Base-by-base conservation (phyloP, 2,888 invertebrate genomes). In the Aphidius colemani region DNA sequence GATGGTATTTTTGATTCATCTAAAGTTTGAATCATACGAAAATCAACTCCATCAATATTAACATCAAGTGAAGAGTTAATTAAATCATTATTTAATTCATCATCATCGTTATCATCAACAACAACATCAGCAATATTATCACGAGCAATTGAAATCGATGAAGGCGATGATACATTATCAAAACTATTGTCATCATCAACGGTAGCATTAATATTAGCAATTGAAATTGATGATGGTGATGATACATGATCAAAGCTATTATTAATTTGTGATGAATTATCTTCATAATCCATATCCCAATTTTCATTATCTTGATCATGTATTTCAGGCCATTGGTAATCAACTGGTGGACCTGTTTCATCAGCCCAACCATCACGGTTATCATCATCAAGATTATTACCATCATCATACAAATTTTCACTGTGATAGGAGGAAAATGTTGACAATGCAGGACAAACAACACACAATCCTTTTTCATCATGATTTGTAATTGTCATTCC, bases 401-500 rank as follows among this genome's bases (percentile, higher is more conserved):
- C 11, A 7, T 39, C 10, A 7, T 51, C 60, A 8, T 6, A 61
- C 6, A 69, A 62, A 10, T 65, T 13, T 40, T 68, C 66, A 8
- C 53, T 46, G 13, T 66, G 64, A 18, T 68, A 64, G 46, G 70
- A 69, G n/a, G 73, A 73, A 18, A 63, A 71, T 1, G 61, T 61
- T 3, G 74, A 68, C 11, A 55, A 48, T 6, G 65, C 67, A 1
- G 77, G 75, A 40, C 75, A 62, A 5, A 74, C 0, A 9, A 79
- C 69, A 7, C 67, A 67, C 2, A 71, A 70, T 6, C 74, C 78
- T 11, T n/a, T 48, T n/a, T 59, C 58, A 39, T 70, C 69, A 11
- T 69, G 62, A 53, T 78, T 69, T 18, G 59, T 50, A 5, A 81
- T n/a, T 7, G 49, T 30, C 73, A 74, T 78, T 11, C 72, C 72